Evolutionary conservation across 2,888 invertebrate genomes (phyloP).

Genomic region (Pyralis farinalis): DNA sequence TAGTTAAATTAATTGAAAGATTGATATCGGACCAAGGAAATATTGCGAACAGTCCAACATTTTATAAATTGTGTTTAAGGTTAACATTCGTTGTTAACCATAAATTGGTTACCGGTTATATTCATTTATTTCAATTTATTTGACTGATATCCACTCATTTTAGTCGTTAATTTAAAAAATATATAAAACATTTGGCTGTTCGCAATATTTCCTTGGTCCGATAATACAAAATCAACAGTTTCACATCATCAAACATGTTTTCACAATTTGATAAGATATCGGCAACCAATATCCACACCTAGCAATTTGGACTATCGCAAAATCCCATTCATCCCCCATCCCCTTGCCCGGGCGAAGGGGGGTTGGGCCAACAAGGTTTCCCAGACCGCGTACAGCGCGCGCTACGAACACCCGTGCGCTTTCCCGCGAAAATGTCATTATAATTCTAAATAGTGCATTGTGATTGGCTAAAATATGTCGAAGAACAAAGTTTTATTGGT

Average conservation of each 20-base stretch:
- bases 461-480: constrained; percentile 47
- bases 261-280: neutral
- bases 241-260: neutral
- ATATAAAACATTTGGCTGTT: too few relatives aligned
- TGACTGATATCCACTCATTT: too few relatives aligned
- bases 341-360: constrained; percentile 18
- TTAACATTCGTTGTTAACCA: too few relatives aligned
- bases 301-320: neutral
- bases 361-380: constrained; percentile 12
- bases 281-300: neutral
- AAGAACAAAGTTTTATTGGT: constrained; percentile 50
- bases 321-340: constrained; percentile 7
- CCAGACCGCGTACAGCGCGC: constrained; percentile 43
- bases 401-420: constrained; percentile 34
- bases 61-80: too few relatives aligned
- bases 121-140: too few relatives aligned
- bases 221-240: too few relatives aligned
- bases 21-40: too few relatives aligned
- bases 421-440: constrained; percentile 25
- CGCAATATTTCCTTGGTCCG: too few relatives aligned
- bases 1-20: too few relatives aligned
- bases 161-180: too few relatives aligned
- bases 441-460: constrained; percentile 31
- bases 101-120: too few relatives aligned
- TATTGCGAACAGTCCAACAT: too few relatives aligned